A percentile compares a stretch with the other conserved stretches of the same genome.
These are phyloP conservation scores for Podabrus alpinus DNA, from an alignment of 2,888 invertebrate genomes.

Conservation along the genomic window DNA sequence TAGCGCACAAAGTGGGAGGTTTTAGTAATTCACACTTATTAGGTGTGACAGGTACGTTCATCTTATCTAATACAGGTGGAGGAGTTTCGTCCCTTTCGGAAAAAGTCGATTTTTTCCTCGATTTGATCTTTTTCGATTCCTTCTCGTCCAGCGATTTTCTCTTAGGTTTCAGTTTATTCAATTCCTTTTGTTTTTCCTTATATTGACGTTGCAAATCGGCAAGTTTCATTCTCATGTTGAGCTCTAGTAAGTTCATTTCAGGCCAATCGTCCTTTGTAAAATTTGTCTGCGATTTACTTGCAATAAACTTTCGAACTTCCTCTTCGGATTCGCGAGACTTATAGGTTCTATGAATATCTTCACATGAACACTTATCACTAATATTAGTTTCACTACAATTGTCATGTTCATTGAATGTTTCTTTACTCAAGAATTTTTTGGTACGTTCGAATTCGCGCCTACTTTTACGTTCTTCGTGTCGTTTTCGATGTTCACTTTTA, in stretches of 20 bases:
- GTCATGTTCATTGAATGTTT: conserved; percentile 3
- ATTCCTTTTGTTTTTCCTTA: conserved; percentile 80
- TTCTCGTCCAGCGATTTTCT: conserved; percentile 32
- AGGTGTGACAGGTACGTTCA: conserved; percentile 42
- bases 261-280: conserved; percentile 52
- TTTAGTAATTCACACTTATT: conserved; percentile 49
- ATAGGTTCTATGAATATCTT: conserved; percentile 45
- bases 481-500: conserved; percentile 38
- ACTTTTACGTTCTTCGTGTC: conserved; percentile 36
- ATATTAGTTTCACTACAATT: conserved; percentile 9
- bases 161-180: conserved; percentile 69
- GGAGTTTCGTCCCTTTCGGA: conserved; percentile 48
- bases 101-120: conserved; percentile 55
- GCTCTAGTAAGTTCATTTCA: conserved; percentile 73
- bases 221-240: conserved; percentile 79
- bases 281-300: conserved; percentile 45
- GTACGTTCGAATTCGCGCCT: conserved; percentile 34
- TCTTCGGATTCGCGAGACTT: conserved; percentile 55
- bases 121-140: conserved; percentile 55
- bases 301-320: conserved; percentile 50
- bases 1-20: conserved; percentile 53
- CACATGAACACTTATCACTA: conserved; percentile 41
- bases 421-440: conserved; percentile 21
- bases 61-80: conserved; percentile 50
- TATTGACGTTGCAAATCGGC: conserved; percentile 82